Evolutionary conservation across 2,888 invertebrate genomes (phyloP), one percentile per base, ranked within the genome.

Genomic region (Zygaena filipendulae): DNA sequence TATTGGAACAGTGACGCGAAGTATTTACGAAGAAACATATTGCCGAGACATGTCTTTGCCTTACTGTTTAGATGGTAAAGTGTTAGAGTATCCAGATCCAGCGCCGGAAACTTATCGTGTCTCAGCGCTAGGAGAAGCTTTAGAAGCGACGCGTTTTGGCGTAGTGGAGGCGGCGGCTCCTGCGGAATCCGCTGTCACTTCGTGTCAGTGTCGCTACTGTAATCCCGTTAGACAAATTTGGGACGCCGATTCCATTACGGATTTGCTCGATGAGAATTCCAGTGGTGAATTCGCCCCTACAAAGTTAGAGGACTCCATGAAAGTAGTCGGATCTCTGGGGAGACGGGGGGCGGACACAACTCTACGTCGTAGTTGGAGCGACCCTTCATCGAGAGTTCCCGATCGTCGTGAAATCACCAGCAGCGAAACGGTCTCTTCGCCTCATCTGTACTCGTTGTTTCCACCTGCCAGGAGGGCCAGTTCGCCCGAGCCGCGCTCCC

Each of bases 151-250:
- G 21, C 63, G 75, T 34, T 77, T 69, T 40, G 77, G 75, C 33
- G 32, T 74, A 38, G 60, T 59, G 13, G 79, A 77, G 46, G 79
- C 79, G 11, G 70, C 59, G 27, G 69, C 77, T 8, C 79, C 79
- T 13, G 59, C 59, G 2, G 79, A 79, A 44, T 79, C 79, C 26
- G 77, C 75, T 13, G 74, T 71, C 36, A 81, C 68, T 44, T 71
- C 72, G 35, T 88, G 89, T 63, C 88, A 88, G 70, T 90, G 90
- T 61, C 84, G 87, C 25, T 88, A 88, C 47, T 90, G 90, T 63
- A 89, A 90, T 54, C 88, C 89, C 1, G 82, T 86, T 11, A 87
- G 87, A 27, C 84, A 87, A 58, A 87, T 89, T 40, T 90, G 90
- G 90, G 88, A 88, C 58, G 82, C 85, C 9, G 86, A 87, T 54